Evolutionary conservation across 2,888 invertebrate species (phyloP).

Genomic region (Tortricodes alternella): DNA sequence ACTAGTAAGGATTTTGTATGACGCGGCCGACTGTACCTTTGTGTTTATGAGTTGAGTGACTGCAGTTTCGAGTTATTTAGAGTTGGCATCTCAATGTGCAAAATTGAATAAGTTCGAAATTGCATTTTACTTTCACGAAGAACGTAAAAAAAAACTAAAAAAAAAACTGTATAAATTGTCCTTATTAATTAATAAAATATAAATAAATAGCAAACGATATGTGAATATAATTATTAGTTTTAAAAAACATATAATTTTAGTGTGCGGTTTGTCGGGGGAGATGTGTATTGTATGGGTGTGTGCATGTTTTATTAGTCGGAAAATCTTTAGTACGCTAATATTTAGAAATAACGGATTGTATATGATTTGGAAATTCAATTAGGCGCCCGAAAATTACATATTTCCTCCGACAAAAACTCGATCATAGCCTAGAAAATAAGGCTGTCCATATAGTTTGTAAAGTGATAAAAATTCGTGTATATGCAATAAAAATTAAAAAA

Average conservation of each 20-base stretch:
- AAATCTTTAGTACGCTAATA: neutral
- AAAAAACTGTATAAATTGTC: constrained; percentile 33
- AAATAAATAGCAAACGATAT: constrained; percentile 28
- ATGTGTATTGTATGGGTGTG: neutral
- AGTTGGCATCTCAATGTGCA: neutral
- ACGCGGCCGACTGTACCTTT: neutral
- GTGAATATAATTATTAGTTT: constrained; percentile 31
- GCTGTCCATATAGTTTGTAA: constrained; percentile 27
- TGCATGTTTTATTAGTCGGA: neutral
- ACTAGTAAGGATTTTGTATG: too few species aligned
- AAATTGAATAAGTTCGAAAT: neutral
- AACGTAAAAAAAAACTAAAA: constrained; percentile 19
- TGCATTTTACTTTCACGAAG: constrained; percentile 29
- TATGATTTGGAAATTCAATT: neutral
- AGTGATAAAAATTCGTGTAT: constrained; percentile 26
- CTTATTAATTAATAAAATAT: constrained; percentile 28
- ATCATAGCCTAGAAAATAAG: constrained; percentile 26
- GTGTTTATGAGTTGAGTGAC: neutral
- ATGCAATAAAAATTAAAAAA: constrained; percentile 20
- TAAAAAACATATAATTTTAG: constrained; percentile 24
- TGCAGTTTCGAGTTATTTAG: neutral
- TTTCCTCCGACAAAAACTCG: neutral
- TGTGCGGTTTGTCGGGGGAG: constrained; percentile 12
- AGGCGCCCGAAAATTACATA: neutral
- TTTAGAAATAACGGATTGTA: neutral